Conservation (phyloP, 2,113 vertebrate genomes). For the Polypterus bichir region DNA sequence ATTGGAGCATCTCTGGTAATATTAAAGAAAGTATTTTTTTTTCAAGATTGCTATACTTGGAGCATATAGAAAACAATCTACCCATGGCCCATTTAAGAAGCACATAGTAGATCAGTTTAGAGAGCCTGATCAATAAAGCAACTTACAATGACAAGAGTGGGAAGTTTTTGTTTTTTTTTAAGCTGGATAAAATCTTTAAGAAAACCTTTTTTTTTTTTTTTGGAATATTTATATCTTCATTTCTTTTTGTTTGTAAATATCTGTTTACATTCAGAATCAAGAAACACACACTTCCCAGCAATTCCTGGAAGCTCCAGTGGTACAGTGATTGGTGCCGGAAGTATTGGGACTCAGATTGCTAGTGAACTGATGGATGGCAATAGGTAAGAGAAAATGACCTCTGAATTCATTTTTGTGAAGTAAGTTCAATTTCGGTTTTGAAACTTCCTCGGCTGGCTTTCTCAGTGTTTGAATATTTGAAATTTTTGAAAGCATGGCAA, state of each 20-base stretch:
- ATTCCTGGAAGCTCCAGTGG: slow-evolving; percentile 53
- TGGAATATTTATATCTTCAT: background rate
- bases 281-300: slow-evolving; percentile 26
- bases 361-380: slow-evolving; percentile 74
- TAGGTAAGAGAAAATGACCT: slow-evolving; percentile 46
- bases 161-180: background rate
- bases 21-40: no score
- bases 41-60: no score
- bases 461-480: slow-evolving; percentile 2
- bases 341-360: slow-evolving; percentile 74
- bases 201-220: no score
- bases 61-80: no score
- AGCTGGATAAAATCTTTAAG: no score
- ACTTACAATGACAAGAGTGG: background rate
- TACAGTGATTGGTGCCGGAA: slow-evolving; percentile 69
- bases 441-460: background rate
- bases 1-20: no score
- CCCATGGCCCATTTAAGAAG: no score
- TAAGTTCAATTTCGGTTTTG: background rate
- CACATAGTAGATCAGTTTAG: no score
- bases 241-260: slow-evolving; percentile 3
- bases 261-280: no score
- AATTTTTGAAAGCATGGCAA: slow-evolving; percentile 11
- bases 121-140: no score
- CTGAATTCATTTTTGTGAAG: background rate